Conservation (phyloP, 2,888 invertebrate species). For the Sylvicola fuscatus region DNA sequence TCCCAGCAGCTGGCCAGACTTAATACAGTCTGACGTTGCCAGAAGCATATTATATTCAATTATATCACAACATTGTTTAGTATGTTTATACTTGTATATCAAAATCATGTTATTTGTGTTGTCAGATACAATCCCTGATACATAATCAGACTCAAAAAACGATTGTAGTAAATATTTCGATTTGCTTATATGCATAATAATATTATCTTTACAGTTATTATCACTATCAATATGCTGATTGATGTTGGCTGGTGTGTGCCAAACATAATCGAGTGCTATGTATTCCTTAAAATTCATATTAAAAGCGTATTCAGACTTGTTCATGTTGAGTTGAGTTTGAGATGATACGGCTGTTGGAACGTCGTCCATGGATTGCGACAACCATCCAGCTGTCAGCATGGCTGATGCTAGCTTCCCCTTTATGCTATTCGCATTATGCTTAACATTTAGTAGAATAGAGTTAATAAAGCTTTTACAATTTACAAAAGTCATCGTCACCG, state of each 20-base stretch:
- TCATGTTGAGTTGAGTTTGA: conserved; percentile 11
- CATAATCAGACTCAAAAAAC: too few relatives aligned
- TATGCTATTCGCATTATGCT: too few relatives aligned
- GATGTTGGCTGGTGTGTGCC: conserved; percentile 1
- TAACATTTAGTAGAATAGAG: neutral
- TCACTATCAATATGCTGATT: neutral
- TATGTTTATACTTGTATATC: conserved; percentile 2
- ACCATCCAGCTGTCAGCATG: too few relatives aligned
- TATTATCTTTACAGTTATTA: neutral
- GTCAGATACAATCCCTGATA: conserved; percentile 4
- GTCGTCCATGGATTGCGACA: too few relatives aligned
- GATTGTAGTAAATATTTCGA: too few relatives aligned
- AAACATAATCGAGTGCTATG: conserved; percentile 3
- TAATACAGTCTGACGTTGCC: too few relatives aligned
- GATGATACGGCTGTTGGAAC: too few relatives aligned
- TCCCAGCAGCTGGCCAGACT: too few relatives aligned
- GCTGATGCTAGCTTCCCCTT: too few relatives aligned
- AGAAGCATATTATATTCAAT: conserved; percentile 2
- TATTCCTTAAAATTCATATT: conserved; percentile 34
- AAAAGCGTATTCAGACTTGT: conserved; percentile 41
- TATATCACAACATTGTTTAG: conserved; percentile 5
- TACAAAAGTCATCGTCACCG: too few relatives aligned
- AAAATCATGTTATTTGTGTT: conserved; percentile 3
- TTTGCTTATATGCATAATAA: too few relatives aligned
- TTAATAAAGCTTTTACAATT: too few relatives aligned